Conservation (phyloP, 23 tunicate genomes). For the Clavelina lepadiformis region DNA sequence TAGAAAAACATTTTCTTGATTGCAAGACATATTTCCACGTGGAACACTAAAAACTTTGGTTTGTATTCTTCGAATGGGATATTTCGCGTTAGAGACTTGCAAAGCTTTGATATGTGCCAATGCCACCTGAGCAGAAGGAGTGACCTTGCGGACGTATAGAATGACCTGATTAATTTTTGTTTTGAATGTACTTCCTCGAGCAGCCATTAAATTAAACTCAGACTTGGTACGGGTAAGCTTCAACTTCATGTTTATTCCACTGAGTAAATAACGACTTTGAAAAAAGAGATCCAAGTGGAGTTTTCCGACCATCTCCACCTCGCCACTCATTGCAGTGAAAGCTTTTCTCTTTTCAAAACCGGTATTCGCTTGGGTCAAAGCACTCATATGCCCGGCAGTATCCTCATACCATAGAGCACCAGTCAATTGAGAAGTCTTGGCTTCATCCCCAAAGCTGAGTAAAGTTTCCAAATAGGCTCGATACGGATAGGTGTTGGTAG, state of each 20-base stretch:
- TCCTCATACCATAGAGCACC: slow-evolving; percentile 6
- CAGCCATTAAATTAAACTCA: slow-evolving; percentile 3
- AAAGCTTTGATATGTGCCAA: slow-evolving; percentile 19
- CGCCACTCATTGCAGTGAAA: slow-evolving; percentile 9
- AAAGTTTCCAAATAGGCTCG: slow-evolving; percentile 24
- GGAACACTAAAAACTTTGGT: slow-evolving; percentile 3
- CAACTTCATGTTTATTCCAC: slow-evolving; percentile 15
- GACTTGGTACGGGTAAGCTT: slow-evolving; percentile 3
- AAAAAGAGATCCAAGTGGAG: slow-evolving; percentile 24
- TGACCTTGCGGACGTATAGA: slow-evolving; percentile 9
- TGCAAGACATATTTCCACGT: neutral
- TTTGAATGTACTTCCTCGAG: neutral
- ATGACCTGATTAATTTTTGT: neutral
- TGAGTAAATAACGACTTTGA: slow-evolving; percentile 28
- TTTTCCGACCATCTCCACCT: slow-evolving; percentile 7
- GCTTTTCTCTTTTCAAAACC: slow-evolving; percentile 14
- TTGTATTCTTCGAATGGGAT: slow-evolving; percentile 5
- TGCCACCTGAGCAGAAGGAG: neutral
- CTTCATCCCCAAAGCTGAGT: slow-evolving; percentile 16
- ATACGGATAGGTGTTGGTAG: slow-evolving; percentile 19
- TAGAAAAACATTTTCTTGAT: slow-evolving; percentile 12
- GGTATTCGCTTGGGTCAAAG: neutral
- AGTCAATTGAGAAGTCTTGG: slow-evolving; percentile 6
- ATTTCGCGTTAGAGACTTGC: neutral
- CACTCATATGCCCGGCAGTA: slow-evolving; percentile 6